Base-by-base conservation (phyloP, 1,140 invertebrate genomes). In the Luehdorfia chinensis region DNA sequence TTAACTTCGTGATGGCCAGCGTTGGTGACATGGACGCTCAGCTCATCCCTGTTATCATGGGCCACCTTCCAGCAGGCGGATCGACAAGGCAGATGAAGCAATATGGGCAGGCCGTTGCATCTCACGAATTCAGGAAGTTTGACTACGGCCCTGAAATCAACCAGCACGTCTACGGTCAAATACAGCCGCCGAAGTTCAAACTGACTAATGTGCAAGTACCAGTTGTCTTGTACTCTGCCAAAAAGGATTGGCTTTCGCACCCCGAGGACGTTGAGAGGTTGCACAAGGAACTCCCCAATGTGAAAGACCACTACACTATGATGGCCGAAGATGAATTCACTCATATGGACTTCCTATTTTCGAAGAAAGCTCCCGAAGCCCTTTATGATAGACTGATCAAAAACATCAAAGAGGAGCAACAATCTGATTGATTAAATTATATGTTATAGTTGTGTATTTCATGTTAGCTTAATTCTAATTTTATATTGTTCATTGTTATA, bases 31-130 rank as follows among this genome's bases (percentile, higher is more conserved):
- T 90, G 21, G 87, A 89, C 16, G 76, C 65, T 46, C 84, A 83
- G 50, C 63, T 92, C 56, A 61, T 94, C 1, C 89, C 93, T 0
- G 90, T 94, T 0, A 93, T 96, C 55, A 80, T 93, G 33, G 88
- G 89, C 1, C 94, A 96, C 70, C 88, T 91, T 6, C 95, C 96
- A 1, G 92, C 94, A 8, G 94, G 94, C 15, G 91, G 93, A 0
- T 94, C 94, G 0, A 91, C 91, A 36, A 91, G 92, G 62, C 93
- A 95, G 66, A 76, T 96, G 15, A 87, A 93, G 28, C 93, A 95
- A 50, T 93, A 88, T 62, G 90, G 88, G 0, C 93, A 93, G 62
- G 81, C 88, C 2, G 88, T 88, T 1, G 83, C 85, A 2, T 84
- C 78, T 0, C 56, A 75, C 7, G 67, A 77, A 11, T 76, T 85